A percentile compares a stretch with the other conserved stretches of the same genome.
phyloP scores from a whole-genome alignment of 2,113 vertebrate species.

The Ceyx melanurus region DNA sequence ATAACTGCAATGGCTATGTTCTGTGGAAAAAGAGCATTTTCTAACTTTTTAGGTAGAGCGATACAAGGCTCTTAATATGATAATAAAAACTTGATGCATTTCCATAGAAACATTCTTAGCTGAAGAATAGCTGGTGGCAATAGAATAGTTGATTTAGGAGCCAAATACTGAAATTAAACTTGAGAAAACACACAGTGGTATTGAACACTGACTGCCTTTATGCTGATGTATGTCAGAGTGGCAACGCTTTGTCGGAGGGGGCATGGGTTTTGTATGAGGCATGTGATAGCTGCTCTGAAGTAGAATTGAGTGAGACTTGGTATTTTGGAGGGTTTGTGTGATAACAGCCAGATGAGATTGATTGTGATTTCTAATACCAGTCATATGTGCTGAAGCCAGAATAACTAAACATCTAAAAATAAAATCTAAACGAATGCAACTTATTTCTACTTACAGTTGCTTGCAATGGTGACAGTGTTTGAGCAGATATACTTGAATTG shows the following conservation, averaged over 20 bases:
- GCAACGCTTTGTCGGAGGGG: background rate
- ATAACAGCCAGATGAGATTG: background rate
- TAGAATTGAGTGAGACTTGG: background rate
- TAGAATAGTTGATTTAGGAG: background rate
- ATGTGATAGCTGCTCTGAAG: background rate
- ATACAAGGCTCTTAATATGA: background rate
- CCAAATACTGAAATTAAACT: background rate
- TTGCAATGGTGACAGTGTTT: background rate
- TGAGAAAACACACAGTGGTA: background rate
- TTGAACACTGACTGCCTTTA: background rate
- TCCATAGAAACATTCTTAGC: background rate
- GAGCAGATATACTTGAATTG: fast-evolving
- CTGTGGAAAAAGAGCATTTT: background rate
- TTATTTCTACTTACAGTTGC: background rate
- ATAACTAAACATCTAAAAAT: background rate
- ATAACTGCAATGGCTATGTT: background rate
- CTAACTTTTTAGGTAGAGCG: background rate
- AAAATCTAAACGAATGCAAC: background rate
- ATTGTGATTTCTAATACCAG: background rate
- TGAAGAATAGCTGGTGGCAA: background rate
- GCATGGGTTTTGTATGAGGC: background rate
- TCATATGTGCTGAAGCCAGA: background rate
- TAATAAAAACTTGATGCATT: background rate
- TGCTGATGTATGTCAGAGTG: background rate
- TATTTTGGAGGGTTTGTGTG: background rate